phyloP scores from a whole-genome alignment of 1,140 invertebrate species.

The Condylostylus longicornis region DNA sequence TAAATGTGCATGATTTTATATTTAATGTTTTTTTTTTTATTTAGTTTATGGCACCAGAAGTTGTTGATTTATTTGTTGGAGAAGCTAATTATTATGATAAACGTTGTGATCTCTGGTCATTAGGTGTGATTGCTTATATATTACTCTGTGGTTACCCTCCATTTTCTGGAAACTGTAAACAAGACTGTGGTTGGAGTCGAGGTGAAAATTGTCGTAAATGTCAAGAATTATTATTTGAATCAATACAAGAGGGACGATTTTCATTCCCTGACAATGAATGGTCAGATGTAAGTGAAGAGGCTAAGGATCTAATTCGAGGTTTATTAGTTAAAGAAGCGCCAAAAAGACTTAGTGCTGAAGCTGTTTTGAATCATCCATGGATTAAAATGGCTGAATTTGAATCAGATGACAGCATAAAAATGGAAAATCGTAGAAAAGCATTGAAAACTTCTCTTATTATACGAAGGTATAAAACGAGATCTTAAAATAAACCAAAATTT shows the following conservation, averaged over 20 bases:
- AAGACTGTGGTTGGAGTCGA: slow-evolving; percentile 89
- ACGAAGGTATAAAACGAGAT: slow-evolving; percentile 59
- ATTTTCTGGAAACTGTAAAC: slow-evolving; percentile 83
- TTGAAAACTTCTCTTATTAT: slow-evolving; percentile 73
- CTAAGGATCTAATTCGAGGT: slow-evolving; percentile 84
- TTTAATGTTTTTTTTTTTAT: no score
- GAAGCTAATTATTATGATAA: slow-evolving; percentile 89
- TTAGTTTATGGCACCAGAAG: slow-evolving; percentile 98
- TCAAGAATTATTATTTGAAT: slow-evolving; percentile 64
- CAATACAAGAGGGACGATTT: slow-evolving; percentile 74
- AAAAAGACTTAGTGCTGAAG: slow-evolving; percentile 68
- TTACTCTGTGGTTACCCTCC: slow-evolving; percentile 94
- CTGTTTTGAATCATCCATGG: slow-evolving; percentile 81
- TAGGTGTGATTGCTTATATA: slow-evolving; percentile 95
- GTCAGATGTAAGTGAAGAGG: slow-evolving; percentile 71
- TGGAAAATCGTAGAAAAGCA: slow-evolving; percentile 32
- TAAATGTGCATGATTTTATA: no score
- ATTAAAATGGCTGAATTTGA: slow-evolving; percentile 43
- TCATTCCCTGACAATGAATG: slow-evolving; percentile 88
- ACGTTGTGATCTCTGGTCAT: slow-evolving; percentile 93
- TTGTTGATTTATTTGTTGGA: slow-evolving; percentile 90
- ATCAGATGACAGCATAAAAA: slow-evolving; percentile 18
- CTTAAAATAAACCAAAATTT: no score
- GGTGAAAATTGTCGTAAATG: slow-evolving; percentile 79
- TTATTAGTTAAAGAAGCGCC: slow-evolving; percentile 73